Evolutionary conservation across 2,888 invertebrate species (phyloP).

Genomic region (Epistrophe grossulariae): DNA sequence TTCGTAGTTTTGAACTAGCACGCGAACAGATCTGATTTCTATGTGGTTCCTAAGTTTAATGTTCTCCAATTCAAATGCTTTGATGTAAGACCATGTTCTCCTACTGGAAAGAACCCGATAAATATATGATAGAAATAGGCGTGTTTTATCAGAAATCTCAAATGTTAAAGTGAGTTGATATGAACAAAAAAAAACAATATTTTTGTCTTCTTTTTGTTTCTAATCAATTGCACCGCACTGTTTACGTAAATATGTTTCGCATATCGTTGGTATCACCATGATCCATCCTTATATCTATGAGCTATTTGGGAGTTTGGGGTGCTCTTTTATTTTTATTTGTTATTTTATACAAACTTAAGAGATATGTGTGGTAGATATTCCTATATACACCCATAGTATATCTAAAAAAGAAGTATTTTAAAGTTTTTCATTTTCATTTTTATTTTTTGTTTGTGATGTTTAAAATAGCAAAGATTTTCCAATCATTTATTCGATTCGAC

Average conservation of each 20-base stretch:
- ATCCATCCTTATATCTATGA: constrained; percentile 11
- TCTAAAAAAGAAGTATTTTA: constrained; percentile 29
- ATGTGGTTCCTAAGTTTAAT: no score
- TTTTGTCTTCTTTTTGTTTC: no score
- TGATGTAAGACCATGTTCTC: no score
- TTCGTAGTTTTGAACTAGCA: no score
- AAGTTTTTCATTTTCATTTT: constrained; percentile 7
- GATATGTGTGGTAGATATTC: no score
- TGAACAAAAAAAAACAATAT: no score
- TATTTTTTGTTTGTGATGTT: constrained; percentile 1
- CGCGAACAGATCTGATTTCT: no score
- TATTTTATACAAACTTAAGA: constrained; percentile 28
- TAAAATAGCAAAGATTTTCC: constrained; percentile 55
- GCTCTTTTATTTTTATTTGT: constrained; percentile 26
- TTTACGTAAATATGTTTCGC: not conserved
- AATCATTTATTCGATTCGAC: constrained; percentile 57
- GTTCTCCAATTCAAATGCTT: no score
- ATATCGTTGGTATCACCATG: not conserved
- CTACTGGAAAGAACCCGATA: no score
- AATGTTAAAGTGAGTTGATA: no score
- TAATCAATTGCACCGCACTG: not conserved
- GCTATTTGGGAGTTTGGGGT: constrained; percentile 33
- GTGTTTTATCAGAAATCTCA: no score
- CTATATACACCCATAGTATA: not conserved
- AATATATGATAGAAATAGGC: no score